Base-by-base conservation (phyloP, 2,888 invertebrate genomes). In the Lydus trimaculatus region DNA sequence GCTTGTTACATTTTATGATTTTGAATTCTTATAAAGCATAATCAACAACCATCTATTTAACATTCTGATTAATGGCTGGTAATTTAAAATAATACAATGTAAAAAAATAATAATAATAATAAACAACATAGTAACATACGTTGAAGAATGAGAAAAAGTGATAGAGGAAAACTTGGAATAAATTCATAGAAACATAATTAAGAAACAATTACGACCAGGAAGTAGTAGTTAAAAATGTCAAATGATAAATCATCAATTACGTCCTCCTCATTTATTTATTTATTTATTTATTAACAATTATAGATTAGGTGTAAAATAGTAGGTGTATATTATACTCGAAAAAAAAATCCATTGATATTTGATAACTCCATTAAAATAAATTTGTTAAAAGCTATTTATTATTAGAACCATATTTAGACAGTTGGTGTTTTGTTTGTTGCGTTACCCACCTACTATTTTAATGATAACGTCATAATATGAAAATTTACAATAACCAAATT, bases 141-240 rank as follows among this genome's bases (percentile, higher is more conserved):
- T n/a, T n/a, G n/a, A n/a, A n/a, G n/a, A n/a, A n/a, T n/a, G n/a
- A n/a, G n/a, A n/a, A n/a, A n/a, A n/a, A n/a, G n/a, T n/a, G n/a
- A n/a, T n/a, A n/a, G n/a, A n/a, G n/a, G n/a, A n/a, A n/a, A n/a
- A 48, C 48, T 20, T n/a, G 20, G 3, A 20, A 48, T 23, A 48
- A 20, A 23, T 48, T 9, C 48, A 48, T 48, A 48, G 17, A 48
- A 48, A 48, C 2, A 48, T 48, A 20, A 48, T 48, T 48, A 48
- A 48, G 48, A 48, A 48, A 48, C 48, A 48, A 48, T 48, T 48
- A 48, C 48, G 20, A 23, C 20, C 48, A 48, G 48, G 48, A 48
- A 48, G 48, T 23, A 20, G 48, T 11, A 48, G 17, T 48, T 48
- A 48, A 48, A 48, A 20, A 9, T 48, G 48, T 48, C 48, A 48